Evolutionary conservation across 2,113 vertebrate species (phyloP), one percentile per base, ranked within the genome.

Genomic region (Clarias magur): DNA sequence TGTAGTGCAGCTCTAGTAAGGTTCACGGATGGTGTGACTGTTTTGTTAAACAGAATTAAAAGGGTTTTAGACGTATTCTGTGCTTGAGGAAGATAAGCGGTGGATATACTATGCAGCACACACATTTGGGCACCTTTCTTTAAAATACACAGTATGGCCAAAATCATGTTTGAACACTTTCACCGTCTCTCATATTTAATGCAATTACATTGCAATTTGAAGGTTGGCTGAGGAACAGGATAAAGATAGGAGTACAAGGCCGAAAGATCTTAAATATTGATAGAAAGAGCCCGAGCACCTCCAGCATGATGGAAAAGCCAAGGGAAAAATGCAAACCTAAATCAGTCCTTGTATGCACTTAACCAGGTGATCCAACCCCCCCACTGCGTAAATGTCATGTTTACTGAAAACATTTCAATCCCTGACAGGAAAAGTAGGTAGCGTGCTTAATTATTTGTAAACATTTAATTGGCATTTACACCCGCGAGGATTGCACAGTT

Each of bases 391-490:
- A 90, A 90, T 88, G 87, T 86, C 89, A 82, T 90, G 89, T 90
- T 90, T 90, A 90, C 87, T 67, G 82, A 84, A 76, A 90, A 88
- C 87, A 90, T 88, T 89, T 85, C 62, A 88, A 23, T 76, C 82
- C 80, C 84, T 67, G 87, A 83, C 60, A 88, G 72, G 85, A 89
- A 63, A 73, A 89, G 60, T 62, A 73, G 79, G 73, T 80, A 80
- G 25, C 85, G 85, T 87, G 82, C 86, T 88, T 88, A 88, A 91
- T 86, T 89, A 88, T 89, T 89, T 89, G 90, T 89, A 89, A 91
- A 87, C 83, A 86, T 87, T 90, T 90, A 89, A 87, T 90, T 90
- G 87, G 85, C 88, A 90, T 91, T 89, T 88, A 85, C 86, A 84
- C 88, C 85, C 68, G 4, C 57, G n/a, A 87, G 86, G 60, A 83